A percentile compares a stretch with the other conserved stretches of the same genome.
These are phyloP conservation scores for Neogale vison DNA, from an alignment of 2,113 vertebrate genomes.

Conservation along the genomic window DNA sequence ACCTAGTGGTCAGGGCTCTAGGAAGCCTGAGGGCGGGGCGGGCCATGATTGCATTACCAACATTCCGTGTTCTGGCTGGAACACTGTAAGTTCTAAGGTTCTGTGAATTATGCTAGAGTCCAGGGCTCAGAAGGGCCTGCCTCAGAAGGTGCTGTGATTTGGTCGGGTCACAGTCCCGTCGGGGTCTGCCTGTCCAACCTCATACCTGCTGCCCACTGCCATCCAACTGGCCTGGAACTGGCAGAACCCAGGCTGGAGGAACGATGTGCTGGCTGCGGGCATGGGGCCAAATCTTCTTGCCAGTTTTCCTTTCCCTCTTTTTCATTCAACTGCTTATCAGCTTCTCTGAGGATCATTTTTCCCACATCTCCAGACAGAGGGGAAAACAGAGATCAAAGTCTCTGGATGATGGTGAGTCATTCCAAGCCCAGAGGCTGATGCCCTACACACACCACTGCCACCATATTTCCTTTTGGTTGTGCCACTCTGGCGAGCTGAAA, in stretches of 20 bases:
- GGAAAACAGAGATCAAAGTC: not conserved
- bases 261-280: conserved; percentile 18
- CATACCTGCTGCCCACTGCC: too few relatives aligned
- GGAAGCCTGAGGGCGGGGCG: fast-evolving
- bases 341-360: conserved; percentile 30
- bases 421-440: not conserved
- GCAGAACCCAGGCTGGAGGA: not conserved
- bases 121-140: not conserved
- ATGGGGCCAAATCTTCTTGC: conserved; percentile 51
- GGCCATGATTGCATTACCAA: not conserved
- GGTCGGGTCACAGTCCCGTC: not conserved
- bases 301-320: conserved; percentile 58
- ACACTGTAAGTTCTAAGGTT: conserved; percentile 20
- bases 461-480: not conserved
- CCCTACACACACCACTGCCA: fast-evolving
- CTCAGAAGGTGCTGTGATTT: not conserved
- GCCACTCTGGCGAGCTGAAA: not conserved
- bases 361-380: not conserved
- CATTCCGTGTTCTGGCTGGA: conserved; percentile 38
- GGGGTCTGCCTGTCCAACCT: fast-evolving
- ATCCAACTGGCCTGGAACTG: fast-evolving
- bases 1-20: fast-evolving
- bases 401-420: not conserved
- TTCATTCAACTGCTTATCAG: conserved; percentile 54
- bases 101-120: conserved; percentile 7